Evolutionary conservation across 2,888 invertebrate species (phyloP), one percentile per base, ranked within the genome.

Genomic region (Coelopa pilipes): DNA sequence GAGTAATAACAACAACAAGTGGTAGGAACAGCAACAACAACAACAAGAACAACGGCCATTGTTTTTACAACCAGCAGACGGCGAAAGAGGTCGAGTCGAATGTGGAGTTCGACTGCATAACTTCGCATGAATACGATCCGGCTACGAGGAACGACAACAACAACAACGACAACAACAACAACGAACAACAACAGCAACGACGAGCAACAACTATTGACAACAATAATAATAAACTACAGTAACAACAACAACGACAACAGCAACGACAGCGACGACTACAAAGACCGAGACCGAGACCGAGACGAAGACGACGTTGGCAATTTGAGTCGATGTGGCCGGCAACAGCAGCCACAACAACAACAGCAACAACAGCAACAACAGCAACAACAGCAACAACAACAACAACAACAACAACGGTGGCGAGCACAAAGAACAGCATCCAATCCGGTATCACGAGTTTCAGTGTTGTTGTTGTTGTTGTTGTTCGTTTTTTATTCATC

Each of bases 361-460:
- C 4, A 68, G 24, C 53, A 50, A 21, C 49, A 17, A 50, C 47
- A 66, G n/a, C 13, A 19, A 12, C 19, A 10, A 17, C 7, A 66
- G n/a, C 49, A 49, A 17, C 11, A 47, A 49, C 4, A 68, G 24
- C 53, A 53, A 34, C 50, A 53, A 67, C 19, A 67, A 21, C 13
- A 65, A 45, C 46, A 65, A 65, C 46, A 65, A 49, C 17, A 19
- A 17, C 46, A 47, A 21, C n/a, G 17, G 46, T 10, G 46, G 17
- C 19, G 13, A 9, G 17, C n/a, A 45, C 65, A 19, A 19, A 65
- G 65, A 53, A 76, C 76, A 78, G 78, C 78, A 77, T 78, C 78
- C 78, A 78, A 78, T 76, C 77, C 76, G 78, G 77, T 72, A 78
- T 76, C 78, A 78, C 78, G 73, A 73, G 77, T 77, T 77, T 77